Evolutionary conservation across 1,140 invertebrate species (phyloP).

Genomic region (Dendrolimus punctatus): DNA sequence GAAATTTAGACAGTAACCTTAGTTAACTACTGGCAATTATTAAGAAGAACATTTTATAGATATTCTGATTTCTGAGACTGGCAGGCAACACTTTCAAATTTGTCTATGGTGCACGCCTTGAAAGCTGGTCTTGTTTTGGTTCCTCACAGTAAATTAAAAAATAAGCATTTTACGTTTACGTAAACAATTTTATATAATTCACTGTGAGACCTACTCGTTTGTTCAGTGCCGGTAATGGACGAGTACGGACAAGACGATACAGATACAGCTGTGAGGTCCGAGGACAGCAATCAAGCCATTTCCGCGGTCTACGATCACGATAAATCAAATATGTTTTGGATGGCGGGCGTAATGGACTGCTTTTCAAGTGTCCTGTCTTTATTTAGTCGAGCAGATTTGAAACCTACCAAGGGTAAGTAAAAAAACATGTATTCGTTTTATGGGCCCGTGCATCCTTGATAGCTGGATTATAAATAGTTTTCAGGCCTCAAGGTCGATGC

Average conservation of each 20-base stretch:
- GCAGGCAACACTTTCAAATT: no score
- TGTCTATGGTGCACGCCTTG: constrained; percentile 7
- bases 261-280: neutral
- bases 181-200: constrained; percentile 1
- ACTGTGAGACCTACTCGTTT: neutral
- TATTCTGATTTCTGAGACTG: no score
- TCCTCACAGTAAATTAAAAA: neutral
- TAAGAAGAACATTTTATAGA: no score
- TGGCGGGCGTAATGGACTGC: constrained; percentile 43
- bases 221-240: constrained; percentile 6
- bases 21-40: no score
- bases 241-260: constrained; percentile 6
- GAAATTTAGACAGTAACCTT: no score
- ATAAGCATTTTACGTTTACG: neutral
- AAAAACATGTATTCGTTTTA: constrained; percentile 1
- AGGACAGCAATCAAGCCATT: constrained; percentile 15
- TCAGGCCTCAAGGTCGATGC: constrained; percentile 32
- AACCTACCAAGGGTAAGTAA: constrained; percentile 32
- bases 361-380: constrained; percentile 38
- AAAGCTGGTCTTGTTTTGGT: constrained; percentile 9
- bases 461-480: constrained; percentile 17
- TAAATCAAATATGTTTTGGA: constrained; percentile 40
- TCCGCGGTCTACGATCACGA: constrained; percentile 23
- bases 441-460: constrained; percentile 9
- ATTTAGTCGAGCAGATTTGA: constrained; percentile 25